Conservation (phyloP, 2,797 vertebrate species). For the Euthynnus affinis region DNA sequence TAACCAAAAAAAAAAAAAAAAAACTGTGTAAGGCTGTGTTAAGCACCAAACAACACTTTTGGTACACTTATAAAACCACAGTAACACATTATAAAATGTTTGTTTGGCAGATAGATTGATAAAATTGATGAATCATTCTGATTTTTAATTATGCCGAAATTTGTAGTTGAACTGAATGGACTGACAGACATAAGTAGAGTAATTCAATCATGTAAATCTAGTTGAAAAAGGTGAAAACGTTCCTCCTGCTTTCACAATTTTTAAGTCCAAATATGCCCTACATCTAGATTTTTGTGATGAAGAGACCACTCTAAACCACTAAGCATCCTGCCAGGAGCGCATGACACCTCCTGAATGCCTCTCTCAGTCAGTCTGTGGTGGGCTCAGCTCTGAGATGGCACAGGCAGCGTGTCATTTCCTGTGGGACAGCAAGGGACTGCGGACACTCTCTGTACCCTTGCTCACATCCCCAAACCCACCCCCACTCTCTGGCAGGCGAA, state of each 20-base stretch:
- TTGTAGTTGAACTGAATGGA: constrained; percentile 6
- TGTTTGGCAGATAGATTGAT: neutral
- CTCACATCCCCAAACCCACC: constrained; percentile 48
- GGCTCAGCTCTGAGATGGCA: constrained; percentile 63
- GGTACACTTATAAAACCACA: neutral
- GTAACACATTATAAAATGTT: neutral
- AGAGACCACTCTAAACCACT: constrained; percentile 27
- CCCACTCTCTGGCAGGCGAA: constrained; percentile 76
- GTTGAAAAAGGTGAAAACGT: constrained; percentile 23
- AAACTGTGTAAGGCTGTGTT: neutral
- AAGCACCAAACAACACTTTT: neutral
- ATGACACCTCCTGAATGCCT: constrained; percentile 51
- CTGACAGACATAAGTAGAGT: constrained; percentile 17
- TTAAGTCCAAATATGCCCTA: constrained; percentile 21
- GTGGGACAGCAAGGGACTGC: constrained; percentile 74
- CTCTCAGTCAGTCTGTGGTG: constrained; percentile 49
- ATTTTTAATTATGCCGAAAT: constrained; percentile 1
- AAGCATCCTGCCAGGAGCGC: constrained; percentile 30
- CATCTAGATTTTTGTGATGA: constrained; percentile 28
- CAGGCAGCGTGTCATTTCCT: constrained; percentile 74
- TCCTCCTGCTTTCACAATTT: constrained; percentile 37
- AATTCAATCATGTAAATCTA: constrained; percentile 15
- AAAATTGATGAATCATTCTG: neutral
- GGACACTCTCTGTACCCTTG: constrained; percentile 60
- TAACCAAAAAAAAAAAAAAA: neutral